Base-by-base conservation (phyloP, 2,888 invertebrate genomes). In the Drosophila parthenogenetica region DNA sequence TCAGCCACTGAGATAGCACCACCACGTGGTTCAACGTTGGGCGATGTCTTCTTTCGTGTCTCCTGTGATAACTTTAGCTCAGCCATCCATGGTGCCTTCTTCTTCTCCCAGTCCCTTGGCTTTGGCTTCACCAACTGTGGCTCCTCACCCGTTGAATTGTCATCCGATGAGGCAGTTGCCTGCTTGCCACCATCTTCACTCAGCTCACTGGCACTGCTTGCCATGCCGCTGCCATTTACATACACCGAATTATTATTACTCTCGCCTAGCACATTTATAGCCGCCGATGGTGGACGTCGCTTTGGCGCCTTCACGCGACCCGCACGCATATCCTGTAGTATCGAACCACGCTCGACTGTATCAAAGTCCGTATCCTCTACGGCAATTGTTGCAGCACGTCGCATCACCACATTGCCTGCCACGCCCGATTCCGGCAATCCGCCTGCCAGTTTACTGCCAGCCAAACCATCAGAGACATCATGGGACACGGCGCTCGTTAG, bases 11-110 rank as follows among this genome's bases (percentile, higher is more conserved):
- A 63, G 17, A 72, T 67, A 3, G 69, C 79, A 37, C 16, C 57
- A n/a, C 65, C 55, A 40, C 89, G 87, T 8, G 90, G 90, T 54
- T 91, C 91, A 7, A 92, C 82, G 68, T 65, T 91, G 22, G 92
- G 92, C 45, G 92, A 90, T 16, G 87, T 77, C 81, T 92, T 92
- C 69, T 91, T 92, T 61, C 92, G 73, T 13, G 79, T 91, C 10
- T 90, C 91, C 91, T 97, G 96, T 87, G 95, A 96, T 74, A 96
- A 93, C 89, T 96, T 96, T 76, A 97, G 93, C 90, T 97, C 96
- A 76, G 94, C 95, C 94, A 97, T 95, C 96, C 96, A 97, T 0
- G 96, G 96, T 49, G 95, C 95, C 86, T 94, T 94, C 81, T 95
- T 95, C 86, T 95, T 95, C 91, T 95, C 95, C 95, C 95, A 95